These are phyloP conservation scores for Tillus elongatus DNA, from an alignment of 2,888 invertebrate genomes.

Conservation along the genomic window DNA sequence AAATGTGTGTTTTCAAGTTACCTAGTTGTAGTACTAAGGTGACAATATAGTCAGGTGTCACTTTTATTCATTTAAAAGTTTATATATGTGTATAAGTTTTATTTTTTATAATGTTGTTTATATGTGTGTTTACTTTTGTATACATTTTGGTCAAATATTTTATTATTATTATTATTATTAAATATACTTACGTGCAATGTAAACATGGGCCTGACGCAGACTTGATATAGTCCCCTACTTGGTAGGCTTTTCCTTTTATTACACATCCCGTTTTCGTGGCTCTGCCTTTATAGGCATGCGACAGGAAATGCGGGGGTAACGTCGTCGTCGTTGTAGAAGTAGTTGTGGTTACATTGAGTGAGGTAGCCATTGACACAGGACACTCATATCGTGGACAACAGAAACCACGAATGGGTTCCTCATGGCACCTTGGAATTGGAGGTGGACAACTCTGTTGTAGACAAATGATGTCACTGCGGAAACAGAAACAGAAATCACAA, in stretches of 20 bases:
- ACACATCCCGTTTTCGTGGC: slow-evolving; percentile 73
- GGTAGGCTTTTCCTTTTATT: slow-evolving; percentile 75
- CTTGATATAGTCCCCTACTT: slow-evolving; percentile 75
- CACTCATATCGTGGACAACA: slow-evolving; percentile 93
- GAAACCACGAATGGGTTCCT: slow-evolving; percentile 87
- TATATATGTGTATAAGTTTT: no score
- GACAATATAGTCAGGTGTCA: no score
- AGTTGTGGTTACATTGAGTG: slow-evolving; percentile 75
- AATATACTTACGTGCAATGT: slow-evolving; percentile 78
- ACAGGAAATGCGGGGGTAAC: slow-evolving; percentile 73
- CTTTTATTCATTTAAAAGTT: no score
- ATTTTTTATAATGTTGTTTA: no score
- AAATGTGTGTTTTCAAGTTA: no score
- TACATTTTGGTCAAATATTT: no score
- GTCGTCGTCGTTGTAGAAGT: slow-evolving; percentile 81
- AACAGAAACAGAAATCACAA: slow-evolving; percentile 95
- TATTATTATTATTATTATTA: neutral
- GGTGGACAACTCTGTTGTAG: slow-evolving; percentile 92
- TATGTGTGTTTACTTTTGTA: no score
- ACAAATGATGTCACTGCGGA: slow-evolving; percentile 91
- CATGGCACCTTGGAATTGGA: slow-evolving; percentile 83
- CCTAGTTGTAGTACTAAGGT: no score
- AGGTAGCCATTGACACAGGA: slow-evolving; percentile 78
- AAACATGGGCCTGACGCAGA: slow-evolving; percentile 88
- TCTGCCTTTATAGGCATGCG: slow-evolving; percentile 68